Evolutionary conservation across 2,113 vertebrate species (phyloP).

Genomic region (Argyrosomus japonicus): DNA sequence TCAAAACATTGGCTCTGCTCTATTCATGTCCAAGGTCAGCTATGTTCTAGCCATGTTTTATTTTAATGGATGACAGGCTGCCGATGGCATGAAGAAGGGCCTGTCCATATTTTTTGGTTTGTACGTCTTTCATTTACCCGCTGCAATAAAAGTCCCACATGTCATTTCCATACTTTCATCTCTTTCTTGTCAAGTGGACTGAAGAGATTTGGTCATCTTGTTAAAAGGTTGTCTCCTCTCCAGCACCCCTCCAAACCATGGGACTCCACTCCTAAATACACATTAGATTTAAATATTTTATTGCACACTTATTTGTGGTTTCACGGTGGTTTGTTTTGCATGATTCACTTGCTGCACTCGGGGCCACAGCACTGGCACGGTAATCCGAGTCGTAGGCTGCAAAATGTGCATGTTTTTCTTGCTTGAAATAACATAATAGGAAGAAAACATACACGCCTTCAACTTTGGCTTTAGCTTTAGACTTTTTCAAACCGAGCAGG

Average conservation of each 20-base stretch:
- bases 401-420: constrained; percentile 54
- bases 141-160: constrained; percentile 27
- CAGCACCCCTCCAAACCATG: constrained; percentile 11
- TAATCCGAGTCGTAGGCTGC: constrained; percentile 57
- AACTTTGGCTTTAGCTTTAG: constrained; percentile 35
- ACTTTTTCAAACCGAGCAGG: constrained; percentile 52
- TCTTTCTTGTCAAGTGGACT: constrained; percentile 18
- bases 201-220: constrained; percentile 50
- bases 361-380: constrained; percentile 41
- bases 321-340: constrained; percentile 66
- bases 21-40: constrained; percentile 48
- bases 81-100: not conserved
- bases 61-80: constrained; percentile 42
- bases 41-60: constrained; percentile 37
- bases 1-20: constrained; percentile 33
- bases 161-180: constrained; percentile 24
- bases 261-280: constrained; percentile 35
- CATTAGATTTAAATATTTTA: constrained; percentile 70
- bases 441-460: constrained; percentile 24
- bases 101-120: constrained; percentile 33
- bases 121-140: constrained; percentile 23
- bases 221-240: constrained; percentile 44
- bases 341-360: constrained; percentile 65
- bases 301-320: constrained; percentile 67
- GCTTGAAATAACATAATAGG: constrained; percentile 54